Conservation (phyloP, 2,113 vertebrate genomes). For the Tricholaema leucomelas region DNA sequence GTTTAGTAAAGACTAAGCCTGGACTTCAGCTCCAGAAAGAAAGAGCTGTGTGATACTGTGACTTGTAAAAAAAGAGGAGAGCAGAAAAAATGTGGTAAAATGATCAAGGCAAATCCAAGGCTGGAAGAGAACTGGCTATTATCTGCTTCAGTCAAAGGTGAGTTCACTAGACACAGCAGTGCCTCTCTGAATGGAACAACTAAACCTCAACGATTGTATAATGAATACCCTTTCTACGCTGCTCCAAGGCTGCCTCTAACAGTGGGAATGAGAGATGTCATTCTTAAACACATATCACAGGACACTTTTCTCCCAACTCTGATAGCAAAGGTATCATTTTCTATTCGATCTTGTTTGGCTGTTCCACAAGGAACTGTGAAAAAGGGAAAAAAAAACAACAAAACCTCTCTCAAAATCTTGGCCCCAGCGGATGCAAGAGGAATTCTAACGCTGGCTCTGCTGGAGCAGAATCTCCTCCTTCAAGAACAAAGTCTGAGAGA, state of each 20-base stretch:
- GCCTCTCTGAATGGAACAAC: conserved; percentile 23
- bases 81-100: conserved; percentile 17
- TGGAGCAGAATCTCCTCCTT: conserved; percentile 33
- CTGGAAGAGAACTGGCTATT: conserved; percentile 15
- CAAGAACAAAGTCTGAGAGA: conserved; percentile 29
- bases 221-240: conserved; percentile 4
- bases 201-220: conserved; percentile 12
- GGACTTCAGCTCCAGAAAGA: background rate
- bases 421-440: background rate
- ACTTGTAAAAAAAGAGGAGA: background rate
- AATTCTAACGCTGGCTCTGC: conserved; percentile 11
- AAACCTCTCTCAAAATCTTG: conserved; percentile 14
- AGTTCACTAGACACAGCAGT: background rate
- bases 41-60: background rate
- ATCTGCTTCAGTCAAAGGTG: background rate
- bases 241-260: background rate
- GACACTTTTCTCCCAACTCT: conserved; percentile 1
- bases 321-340: conserved; percentile 4
- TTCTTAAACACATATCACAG: background rate
- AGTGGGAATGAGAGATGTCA: background rate
- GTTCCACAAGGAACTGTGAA: conserved; percentile 27
- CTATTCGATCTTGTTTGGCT: background rate
- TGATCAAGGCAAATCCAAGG: conserved; percentile 9
- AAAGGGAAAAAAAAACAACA: too few species aligned
- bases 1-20: background rate